Evolutionary conservation across 2,888 invertebrate species (phyloP), one percentile per base, ranked within the genome.

Genomic region (Coecobrya sp.): DNA sequence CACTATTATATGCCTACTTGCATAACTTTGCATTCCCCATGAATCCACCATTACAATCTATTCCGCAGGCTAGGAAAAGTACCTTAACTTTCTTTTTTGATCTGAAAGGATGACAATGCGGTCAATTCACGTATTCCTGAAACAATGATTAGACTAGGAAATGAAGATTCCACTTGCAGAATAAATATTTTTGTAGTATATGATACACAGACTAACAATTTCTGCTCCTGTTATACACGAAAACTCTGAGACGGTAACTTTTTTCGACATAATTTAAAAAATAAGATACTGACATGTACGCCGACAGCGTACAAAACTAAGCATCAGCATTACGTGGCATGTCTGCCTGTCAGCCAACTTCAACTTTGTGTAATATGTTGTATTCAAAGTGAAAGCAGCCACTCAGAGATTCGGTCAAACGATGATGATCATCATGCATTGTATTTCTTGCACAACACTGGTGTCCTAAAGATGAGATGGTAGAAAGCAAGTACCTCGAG

Each of bases 211-310:
- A 13, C 3, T 36, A n/a, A 4, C 36, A 36, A 36, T 36, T 36
- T 36, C 2, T 22, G 45, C 45, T n/a, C 25, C 68, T 55, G 55
- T 36, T 55, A n/a, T 55, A 55, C 55, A 5, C 13, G 55, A 55
- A n/a, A n/a, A 25, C 45, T 76, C 45, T n/a, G 36, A 27, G 52
- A 49, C 79, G 52, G 45, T 79, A 79, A 49, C 25, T 82, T 84
- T 84, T 65, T 25, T 62, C 4, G 65, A 13, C 22, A 22, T 19
- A 25, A 62, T 25, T 10, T 8, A 45, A 65, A n/a, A 22, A 45
- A 84, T 27, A 42, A 84, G 65, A 65, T 65, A 36, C 84, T 65
- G 84, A 84, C 84, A 62, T 84, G 84, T 65, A 65, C 36, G 84
- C 84, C 84, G 55, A 19, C 36, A 45, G 84, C 84, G 65, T 52